Base-by-base conservation (phyloP, 2,113 vertebrate genomes). In the Microcebus griseorufus region DNA sequence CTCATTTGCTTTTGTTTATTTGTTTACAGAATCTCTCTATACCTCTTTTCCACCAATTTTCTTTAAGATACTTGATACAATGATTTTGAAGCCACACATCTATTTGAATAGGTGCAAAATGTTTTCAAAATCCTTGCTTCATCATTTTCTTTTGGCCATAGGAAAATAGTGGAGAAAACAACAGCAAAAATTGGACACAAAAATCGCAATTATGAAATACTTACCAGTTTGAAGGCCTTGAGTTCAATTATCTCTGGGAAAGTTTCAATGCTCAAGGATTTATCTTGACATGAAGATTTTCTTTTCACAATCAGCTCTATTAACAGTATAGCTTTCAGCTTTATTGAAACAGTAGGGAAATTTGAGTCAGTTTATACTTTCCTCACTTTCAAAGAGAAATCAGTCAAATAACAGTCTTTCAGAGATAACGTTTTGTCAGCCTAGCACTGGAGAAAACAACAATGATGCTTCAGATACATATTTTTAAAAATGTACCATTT, bases 311-410 rank as follows among this genome's bases (percentile, higher is more conserved):
- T 79, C 20, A 29, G 5, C 39, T 86, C 32, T 86, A n/a, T 85
- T 88, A 94, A 58, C 6, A 12, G 17, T 55, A 64, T 25, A 88
- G 62, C 22, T 88, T 88, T 85, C 78, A 72, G 9, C 25, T 81
- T 82, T 93, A 53, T 76, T 23, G 39, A 85, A 10, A 78, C 29
- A 55, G 10, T 64, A 22, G 18, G 82, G 34, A 88, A 88, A 93
- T 53, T 9, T 42, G 34, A n/a, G 11, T 6, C 29, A 78, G 32
- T 81, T 95, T 79, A 58, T 53, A n/a, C 60, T 60, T 83, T 83
- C n/a, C 55, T 97, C 29, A 83, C 42, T 70, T 93, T 87, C 32
- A 79, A 85, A 83, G 65, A 90, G 27, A 89, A 64, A 82, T 48
- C 17, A 81, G 10, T 73, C 89, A 79, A 86, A 79, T 91, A 86